A percentile compares a stretch with the other conserved stretches of the same genome.
Conservation (phyloP, 2,797 vertebrate genomes). For the Agapornis canus region DNA sequence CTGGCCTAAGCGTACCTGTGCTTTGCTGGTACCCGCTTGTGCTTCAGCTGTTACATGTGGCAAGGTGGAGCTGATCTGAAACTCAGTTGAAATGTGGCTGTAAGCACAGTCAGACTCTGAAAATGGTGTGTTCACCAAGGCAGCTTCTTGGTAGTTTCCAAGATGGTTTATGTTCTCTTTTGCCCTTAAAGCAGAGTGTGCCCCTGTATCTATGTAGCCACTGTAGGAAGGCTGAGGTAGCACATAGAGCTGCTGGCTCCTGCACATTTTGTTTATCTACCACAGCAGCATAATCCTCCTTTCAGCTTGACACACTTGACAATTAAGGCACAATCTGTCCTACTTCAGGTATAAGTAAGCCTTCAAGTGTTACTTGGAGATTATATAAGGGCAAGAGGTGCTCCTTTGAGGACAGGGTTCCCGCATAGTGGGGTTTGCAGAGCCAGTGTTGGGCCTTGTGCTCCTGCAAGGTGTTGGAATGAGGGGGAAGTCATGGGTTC, state of each 20-base stretch:
- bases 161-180: background rate
- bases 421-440: fast-evolving
- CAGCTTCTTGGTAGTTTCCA: background rate
- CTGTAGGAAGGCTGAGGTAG: background rate
- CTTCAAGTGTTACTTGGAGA: background rate
- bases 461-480: background rate
- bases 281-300: background rate
- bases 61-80: fast-evolving
- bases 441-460: background rate
- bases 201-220: background rate
- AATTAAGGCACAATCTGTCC: background rate
- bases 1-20: background rate
- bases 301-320: background rate
- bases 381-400: background rate
- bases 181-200: background rate
- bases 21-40: background rate
- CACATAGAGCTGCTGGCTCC: fast-evolving
- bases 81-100: fast-evolving
- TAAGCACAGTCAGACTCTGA: fast-evolving
- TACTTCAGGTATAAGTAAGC: slow-evolving; percentile 17
- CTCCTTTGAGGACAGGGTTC: background rate
- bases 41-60: fast-evolving
- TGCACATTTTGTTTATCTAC: fast-evolving
- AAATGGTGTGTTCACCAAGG: fast-evolving
- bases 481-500: background rate